phyloP scores from a whole-genome alignment of 2,113 vertebrate genomes.

The Rattus norvegicus region DNA sequence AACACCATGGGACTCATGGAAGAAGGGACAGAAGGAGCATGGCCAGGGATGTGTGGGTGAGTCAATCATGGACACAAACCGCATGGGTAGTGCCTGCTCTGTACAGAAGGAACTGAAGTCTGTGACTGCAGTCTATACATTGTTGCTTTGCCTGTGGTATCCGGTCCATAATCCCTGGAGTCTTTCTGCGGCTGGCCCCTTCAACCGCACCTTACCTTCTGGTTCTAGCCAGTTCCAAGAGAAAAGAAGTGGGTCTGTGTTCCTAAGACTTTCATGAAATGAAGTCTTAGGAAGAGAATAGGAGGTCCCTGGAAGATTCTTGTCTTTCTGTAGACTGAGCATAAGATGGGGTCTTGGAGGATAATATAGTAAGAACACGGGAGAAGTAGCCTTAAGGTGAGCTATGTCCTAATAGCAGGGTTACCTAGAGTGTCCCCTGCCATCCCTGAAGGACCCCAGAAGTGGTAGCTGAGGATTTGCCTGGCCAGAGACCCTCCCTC shows the following conservation, averaged over 20 bases:
- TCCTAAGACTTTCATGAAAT: background rate
- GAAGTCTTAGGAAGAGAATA: background rate
- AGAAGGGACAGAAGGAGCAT: background rate
- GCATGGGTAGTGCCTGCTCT: background rate
- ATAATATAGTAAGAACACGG: rapidly evolving
- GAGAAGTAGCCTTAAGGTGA: background rate
- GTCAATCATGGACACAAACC: background rate
- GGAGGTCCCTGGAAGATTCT: background rate
- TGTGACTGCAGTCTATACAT: background rate
- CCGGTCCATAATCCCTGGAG: background rate
- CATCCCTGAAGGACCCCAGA: too few relatives aligned
- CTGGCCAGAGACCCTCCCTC: background rate
- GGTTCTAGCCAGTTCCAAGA: background rate
- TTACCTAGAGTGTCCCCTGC: background rate
- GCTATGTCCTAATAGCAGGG: background rate
- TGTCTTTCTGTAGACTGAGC: background rate
- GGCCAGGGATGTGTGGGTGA: background rate
- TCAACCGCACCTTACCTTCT: too few relatives aligned
- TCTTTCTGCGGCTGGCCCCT: background rate
- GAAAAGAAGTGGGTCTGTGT: background rate
- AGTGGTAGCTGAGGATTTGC: background rate
- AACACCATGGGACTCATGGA: background rate
- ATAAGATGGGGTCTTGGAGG: background rate
- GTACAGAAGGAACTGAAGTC: background rate
- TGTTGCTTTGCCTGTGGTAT: background rate